A percentile compares a stretch with the other conserved stretches of the same genome.
Evolutionary conservation across 2,797 vertebrate genomes (phyloP).

Genomic region (Margarornis squamiger): DNA sequence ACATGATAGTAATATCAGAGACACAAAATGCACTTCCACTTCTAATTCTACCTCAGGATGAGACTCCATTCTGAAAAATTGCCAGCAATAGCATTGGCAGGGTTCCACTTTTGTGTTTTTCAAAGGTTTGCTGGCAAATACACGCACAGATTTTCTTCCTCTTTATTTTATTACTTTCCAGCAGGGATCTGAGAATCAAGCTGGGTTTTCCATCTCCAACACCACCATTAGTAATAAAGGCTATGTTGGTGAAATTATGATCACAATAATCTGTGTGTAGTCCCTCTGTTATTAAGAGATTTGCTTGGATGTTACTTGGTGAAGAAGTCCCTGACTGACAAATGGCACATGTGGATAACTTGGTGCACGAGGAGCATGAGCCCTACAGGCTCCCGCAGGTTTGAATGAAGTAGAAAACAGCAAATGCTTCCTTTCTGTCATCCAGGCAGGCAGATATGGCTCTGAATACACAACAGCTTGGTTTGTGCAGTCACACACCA

Average conservation of each 20-base stretch:
- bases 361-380: background rate
- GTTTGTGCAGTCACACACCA: fast-evolving
- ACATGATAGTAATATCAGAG: background rate
- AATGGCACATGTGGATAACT: background rate
- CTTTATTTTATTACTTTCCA: constrained; percentile 47
- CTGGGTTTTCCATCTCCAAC: constrained; percentile 25
- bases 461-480: background rate
- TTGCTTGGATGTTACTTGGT: background rate
- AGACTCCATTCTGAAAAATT: background rate
- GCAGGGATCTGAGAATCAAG: constrained; percentile 30
- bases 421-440: background rate
- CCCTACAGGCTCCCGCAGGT: background rate
- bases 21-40: background rate
- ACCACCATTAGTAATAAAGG: background rate
- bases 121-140: constrained; percentile 38
- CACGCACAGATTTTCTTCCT: background rate
- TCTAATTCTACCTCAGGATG: background rate
- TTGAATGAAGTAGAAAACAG: background rate
- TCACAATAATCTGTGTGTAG: background rate
- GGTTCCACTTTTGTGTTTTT: constrained; percentile 52
- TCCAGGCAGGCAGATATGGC: background rate
- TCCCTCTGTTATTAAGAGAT: background rate
- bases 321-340: background rate
- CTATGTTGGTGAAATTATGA: background rate
- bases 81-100: constrained; percentile 22